Base-by-base conservation (phyloP, 2,888 invertebrate species). In the Volucella bombylans region DNA sequence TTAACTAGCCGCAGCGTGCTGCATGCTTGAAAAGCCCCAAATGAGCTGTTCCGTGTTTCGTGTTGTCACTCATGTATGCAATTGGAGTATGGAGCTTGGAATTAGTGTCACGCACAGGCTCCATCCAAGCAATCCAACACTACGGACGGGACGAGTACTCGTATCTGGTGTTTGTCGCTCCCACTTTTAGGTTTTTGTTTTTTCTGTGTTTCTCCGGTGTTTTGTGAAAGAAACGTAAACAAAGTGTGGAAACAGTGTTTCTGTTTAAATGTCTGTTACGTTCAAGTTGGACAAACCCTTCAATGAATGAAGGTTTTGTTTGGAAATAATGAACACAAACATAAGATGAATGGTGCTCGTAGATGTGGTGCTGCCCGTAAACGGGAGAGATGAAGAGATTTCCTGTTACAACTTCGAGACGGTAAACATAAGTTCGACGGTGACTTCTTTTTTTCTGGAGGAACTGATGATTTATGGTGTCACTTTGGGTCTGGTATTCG, bases 61-160 rank as follows among this genome's bases (percentile, higher is more conserved):
- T 81, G 85, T 85, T 85, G 85, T 85, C 85, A 85, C 85, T 85
- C 77, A 85, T 81, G 81, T 85, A 85, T 85, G 81, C 85, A 85
- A 81, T 85, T 77, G 81, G 80, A 80, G 61, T 77, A 82, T 61
- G 72, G 72, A 78, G 47, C 72, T 85, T 45, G 71, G 47, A 85
- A 85, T 85, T 85, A 85, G 72, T 77, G 81, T 77, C 85, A 85
- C 85, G 85, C 83, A 73, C 50, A 79, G 74, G 76, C 57, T 15
- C 12, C 59, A n/a, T 14, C 15, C 23, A 50, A n/a, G 41, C 14
- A 45, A 67, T 12, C 31, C 14, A 23, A 14, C 43, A 18, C 14
- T 4, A 31, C 14, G 15, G 6, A 11, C 38, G 54, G 9, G 45
- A 15, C n/a, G 10, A 45, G 4, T 41, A 52, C 61, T 52, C 52